A percentile compares a stretch with the other conserved stretches of the same genome.
These are phyloP conservation scores for Pammene fasciana DNA, from an alignment of 2,888 invertebrate genomes.

Conservation along the genomic window DNA sequence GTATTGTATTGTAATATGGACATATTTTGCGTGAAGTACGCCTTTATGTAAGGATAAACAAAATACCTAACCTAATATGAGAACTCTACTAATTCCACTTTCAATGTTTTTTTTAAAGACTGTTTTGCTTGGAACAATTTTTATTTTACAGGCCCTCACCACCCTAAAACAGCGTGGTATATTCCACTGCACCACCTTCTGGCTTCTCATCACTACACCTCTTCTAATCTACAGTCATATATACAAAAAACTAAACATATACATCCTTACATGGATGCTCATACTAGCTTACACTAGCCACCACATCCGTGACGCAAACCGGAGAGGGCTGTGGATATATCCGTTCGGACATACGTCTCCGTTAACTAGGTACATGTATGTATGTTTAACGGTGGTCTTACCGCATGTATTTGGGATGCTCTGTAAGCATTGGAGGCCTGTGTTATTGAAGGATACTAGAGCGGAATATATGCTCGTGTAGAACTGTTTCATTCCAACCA, in stretches of 20 bases:
- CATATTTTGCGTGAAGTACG: no score
- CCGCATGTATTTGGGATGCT: conserved; percentile 60
- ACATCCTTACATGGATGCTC: conserved; percentile 62
- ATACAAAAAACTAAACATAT: conserved; percentile 59
- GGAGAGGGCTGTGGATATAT: conserved; percentile 71
- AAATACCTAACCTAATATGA: no score
- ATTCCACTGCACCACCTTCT: conserved; percentile 71
- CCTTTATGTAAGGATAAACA: no score
- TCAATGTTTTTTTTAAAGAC: no score
- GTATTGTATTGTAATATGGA: no score
- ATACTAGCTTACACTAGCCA: conserved; percentile 67
- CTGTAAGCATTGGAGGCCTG: conserved; percentile 54
- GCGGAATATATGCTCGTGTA: conserved; percentile 48
- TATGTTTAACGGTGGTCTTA: conserved; percentile 53
- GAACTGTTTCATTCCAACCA: background rate
- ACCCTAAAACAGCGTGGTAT: conserved; percentile 64
- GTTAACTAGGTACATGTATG: conserved; percentile 59
- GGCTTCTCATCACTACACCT: conserved; percentile 53
- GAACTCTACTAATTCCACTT: no score
- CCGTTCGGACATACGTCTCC: conserved; percentile 67
- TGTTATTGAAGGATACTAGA: conserved; percentile 49
- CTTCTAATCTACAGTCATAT: conserved; percentile 58
- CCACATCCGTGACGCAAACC: conserved; percentile 68
- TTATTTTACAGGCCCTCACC: conserved; percentile 63
- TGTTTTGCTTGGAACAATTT: no score